A percentile compares a stretch with the other conserved stretches of the same genome.
These are phyloP conservation scores for Caprella mutica DNA, from an alignment of 2,888 invertebrate species.

Conservation along the genomic window DNA sequence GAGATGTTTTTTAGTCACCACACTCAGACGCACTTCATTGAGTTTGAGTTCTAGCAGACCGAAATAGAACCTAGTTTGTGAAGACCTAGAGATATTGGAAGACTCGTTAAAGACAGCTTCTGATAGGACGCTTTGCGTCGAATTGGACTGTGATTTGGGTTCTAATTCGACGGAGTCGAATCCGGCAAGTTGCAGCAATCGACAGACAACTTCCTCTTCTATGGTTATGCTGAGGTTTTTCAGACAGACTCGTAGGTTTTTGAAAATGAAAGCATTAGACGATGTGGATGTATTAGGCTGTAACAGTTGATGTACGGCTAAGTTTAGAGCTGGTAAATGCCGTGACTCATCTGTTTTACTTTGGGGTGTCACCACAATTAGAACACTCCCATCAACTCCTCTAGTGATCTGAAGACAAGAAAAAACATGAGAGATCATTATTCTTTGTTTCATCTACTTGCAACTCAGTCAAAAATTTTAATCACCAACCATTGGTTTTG, in stretches of 20 bases:
- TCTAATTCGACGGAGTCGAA: slow-evolving; percentile 36
- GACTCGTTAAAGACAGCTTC: no score
- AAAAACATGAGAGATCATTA: no score
- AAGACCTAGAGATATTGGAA: no score
- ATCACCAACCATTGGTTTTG: no score
- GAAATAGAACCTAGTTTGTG: slow-evolving; percentile 47
- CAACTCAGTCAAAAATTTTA: no score
- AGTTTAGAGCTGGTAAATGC: slow-evolving; percentile 61
- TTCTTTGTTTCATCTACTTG: no score
- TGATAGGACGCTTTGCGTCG: neutral
- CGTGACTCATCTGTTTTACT: slow-evolving; percentile 40
- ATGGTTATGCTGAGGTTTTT: slow-evolving; percentile 72
- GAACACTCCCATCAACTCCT: slow-evolving; percentile 57
- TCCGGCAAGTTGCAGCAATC: slow-evolving; percentile 48
- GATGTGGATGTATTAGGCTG: slow-evolving; percentile 47
- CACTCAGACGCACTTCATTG: slow-evolving; percentile 72
- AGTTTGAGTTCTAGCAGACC: slow-evolving; percentile 65
- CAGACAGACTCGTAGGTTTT: slow-evolving; percentile 67
- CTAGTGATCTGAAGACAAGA: neutral
- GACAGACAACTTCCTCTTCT: slow-evolving; percentile 72
- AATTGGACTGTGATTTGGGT: neutral
- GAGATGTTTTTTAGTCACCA: slow-evolving; percentile 75
- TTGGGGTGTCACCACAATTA: slow-evolving; percentile 59
- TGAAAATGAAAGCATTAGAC: slow-evolving; percentile 77
- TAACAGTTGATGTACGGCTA: slow-evolving; percentile 64